Conservation (phyloP, 2,797 vertebrate species). For the Eurystomus glaucurus region DNA sequence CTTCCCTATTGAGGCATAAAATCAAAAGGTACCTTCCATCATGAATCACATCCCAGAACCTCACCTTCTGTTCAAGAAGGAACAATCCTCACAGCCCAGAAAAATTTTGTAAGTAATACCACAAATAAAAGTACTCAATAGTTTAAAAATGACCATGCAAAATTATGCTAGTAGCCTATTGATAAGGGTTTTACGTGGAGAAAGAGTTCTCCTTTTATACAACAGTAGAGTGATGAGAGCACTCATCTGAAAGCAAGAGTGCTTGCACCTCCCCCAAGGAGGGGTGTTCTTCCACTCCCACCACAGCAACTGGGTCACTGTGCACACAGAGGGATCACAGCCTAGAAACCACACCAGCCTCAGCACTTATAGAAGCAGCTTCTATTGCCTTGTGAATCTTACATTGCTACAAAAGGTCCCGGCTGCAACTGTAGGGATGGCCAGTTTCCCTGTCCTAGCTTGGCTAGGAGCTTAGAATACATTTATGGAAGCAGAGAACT, state of each 20-base stretch:
- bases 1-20: background rate
- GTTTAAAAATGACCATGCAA: background rate
- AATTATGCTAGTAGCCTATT: background rate
- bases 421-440: background rate
- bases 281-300: background rate
- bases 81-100: background rate
- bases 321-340: background rate
- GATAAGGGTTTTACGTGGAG: background rate
- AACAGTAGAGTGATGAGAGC: background rate
- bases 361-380: rapidly evolving
- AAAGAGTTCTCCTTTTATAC: background rate
- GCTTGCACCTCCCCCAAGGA: too few species aligned
- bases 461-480: background rate
- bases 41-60: background rate
- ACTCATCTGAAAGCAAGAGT: background rate
- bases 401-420: background rate
- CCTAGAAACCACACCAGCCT: background rate
- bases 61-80: background rate
- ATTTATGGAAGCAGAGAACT: background rate
- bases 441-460: background rate
- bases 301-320: background rate
- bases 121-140: background rate
- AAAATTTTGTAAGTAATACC: background rate
- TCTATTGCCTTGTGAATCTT: background rate
- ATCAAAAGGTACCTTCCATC: background rate